Evolutionary conservation across 2,888 invertebrate genomes (phyloP).

Genomic region (Metalampra italica): DNA sequence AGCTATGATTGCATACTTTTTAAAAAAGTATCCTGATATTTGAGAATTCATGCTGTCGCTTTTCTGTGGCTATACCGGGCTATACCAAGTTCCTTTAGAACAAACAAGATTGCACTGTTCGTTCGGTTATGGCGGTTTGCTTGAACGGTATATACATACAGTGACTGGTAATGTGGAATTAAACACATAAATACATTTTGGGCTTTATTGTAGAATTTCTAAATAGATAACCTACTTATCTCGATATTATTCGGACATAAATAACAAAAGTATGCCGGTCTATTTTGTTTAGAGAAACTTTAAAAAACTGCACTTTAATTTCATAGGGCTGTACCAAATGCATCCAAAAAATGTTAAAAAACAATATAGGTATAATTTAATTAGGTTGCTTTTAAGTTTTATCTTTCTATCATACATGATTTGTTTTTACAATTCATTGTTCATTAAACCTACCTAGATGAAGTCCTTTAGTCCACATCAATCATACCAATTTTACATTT

Average conservation of each 20-base stretch:
- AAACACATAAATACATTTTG: not conserved
- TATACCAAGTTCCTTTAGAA: too few relatives aligned
- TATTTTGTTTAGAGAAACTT: not conserved
- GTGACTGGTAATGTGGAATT: too few relatives aligned
- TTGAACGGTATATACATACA: too few relatives aligned
- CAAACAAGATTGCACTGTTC: too few relatives aligned
- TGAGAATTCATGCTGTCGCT: too few relatives aligned
- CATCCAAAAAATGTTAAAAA: not conserved
- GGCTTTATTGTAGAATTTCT: not conserved
- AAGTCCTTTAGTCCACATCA: not conserved
- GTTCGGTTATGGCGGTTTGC: too few relatives aligned
- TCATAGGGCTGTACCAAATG: not conserved
- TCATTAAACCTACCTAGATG: not conserved
- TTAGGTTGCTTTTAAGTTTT: not conserved
- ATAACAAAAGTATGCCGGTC: not conserved
- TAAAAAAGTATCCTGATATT: too few relatives aligned
- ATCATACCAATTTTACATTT: too few relatives aligned
- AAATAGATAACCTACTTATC: not conserved
- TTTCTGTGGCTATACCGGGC: too few relatives aligned
- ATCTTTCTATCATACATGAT: not conserved
- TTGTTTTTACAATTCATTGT: constrained; percentile 1
- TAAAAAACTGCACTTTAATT: not conserved
- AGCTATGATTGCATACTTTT: too few relatives aligned
- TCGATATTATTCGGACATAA: not conserved
- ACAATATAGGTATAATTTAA: not conserved